These are phyloP conservation scores for Cotesia chilonis DNA, from an alignment of 1,140 invertebrate species.

Conservation along the genomic window DNA sequence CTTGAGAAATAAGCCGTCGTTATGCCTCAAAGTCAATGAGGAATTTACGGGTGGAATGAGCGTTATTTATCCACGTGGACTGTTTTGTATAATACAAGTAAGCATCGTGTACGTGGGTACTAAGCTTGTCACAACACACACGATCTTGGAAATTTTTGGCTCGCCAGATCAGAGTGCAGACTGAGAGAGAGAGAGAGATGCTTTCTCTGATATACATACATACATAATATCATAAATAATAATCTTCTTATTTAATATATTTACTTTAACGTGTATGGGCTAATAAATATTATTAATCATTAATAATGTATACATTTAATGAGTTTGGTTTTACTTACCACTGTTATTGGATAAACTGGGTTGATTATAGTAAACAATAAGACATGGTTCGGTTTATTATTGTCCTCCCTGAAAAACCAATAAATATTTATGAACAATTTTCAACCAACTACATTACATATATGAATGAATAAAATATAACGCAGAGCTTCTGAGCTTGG, in stretches of 20 bases:
- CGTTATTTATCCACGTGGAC: constrained; percentile 20
- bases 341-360: constrained; percentile 97
- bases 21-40: constrained; percentile 30
- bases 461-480: constrained; percentile 4
- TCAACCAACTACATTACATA: constrained; percentile 13
- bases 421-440: constrained; percentile 27
- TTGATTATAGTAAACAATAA: constrained; percentile 95
- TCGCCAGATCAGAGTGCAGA: neutral
- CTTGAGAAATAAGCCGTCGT: constrained; percentile 24
- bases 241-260: neutral
- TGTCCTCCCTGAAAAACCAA: constrained; percentile 60
- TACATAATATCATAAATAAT: neutral
- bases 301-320: neutral
- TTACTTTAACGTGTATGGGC: neutral
- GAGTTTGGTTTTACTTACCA: constrained; percentile 78
- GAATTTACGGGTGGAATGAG: constrained; percentile 24
- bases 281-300: neutral
- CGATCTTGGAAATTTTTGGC: neutral
- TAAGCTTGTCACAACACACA: constrained; percentile 28
- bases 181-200: neutral
- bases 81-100: constrained; percentile 25
- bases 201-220: neutral
- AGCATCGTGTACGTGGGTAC: neutral
- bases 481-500: too few relatives aligned
- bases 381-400: constrained; percentile 85